These are phyloP conservation scores for Octodon degus DNA, from an alignment of 2,113 vertebrate species.

Conservation along the genomic window DNA sequence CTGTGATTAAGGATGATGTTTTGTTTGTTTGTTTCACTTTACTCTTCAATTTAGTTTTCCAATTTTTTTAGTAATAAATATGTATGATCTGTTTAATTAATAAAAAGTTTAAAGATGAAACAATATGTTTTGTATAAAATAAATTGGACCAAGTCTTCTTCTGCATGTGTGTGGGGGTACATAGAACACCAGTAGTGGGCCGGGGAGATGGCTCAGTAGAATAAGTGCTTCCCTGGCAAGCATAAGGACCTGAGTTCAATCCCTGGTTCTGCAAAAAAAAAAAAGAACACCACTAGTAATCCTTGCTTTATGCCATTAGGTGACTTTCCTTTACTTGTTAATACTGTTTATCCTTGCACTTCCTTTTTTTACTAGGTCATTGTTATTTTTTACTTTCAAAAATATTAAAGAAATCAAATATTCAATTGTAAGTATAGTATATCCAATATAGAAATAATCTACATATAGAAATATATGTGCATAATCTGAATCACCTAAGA, in stretches of 20 bases:
- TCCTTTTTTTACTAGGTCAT: background rate
- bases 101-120: constrained; percentile 33
- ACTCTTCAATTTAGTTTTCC: background rate
- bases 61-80: background rate
- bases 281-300: no score
- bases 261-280: no score
- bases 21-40: background rate
- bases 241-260: no score
- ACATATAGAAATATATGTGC: background rate
- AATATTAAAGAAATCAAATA: background rate
- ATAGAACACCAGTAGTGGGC: no score
- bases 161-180: background rate
- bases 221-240: no score
- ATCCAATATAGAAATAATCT: background rate
- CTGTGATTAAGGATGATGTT: background rate
- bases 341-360: background rate
- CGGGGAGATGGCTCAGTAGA: no score
- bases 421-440: background rate
- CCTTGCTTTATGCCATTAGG: background rate
- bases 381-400: constrained; percentile 16
- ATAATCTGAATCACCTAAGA: background rate
- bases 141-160: background rate
- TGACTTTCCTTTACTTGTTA: background rate
- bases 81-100: background rate
- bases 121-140: background rate